Conservation (phyloP, 1,140 invertebrate genomes). For the Euura lappo region DNA sequence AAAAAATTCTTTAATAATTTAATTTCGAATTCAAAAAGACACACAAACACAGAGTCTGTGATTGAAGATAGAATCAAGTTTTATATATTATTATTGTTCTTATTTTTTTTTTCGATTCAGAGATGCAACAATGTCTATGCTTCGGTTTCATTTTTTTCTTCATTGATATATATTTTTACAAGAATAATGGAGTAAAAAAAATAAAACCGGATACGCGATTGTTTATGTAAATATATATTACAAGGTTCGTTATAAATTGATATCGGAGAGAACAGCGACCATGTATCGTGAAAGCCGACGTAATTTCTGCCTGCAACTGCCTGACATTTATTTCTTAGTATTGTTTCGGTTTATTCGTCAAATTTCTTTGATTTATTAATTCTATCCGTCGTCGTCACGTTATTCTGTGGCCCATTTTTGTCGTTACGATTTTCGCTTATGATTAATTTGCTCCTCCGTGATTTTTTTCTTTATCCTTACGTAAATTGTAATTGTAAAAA, state of each 20-base stretch:
- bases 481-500: no score
- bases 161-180: background rate
- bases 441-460: slow-evolving; percentile 10
- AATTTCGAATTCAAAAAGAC: no score
- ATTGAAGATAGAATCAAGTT: no score
- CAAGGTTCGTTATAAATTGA: no score
- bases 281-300: slow-evolving; percentile 55
- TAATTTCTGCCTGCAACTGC: background rate
- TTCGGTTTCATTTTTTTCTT: slow-evolving; percentile 11
- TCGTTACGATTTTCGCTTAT: background rate
- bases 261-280: slow-evolving; percentile 55
- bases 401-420: slow-evolving; percentile 51
- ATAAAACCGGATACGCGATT: no score
- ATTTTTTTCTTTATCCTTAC: background rate
- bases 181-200: no score
- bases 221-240: no score
- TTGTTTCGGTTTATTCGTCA: background rate
- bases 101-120: slow-evolving; percentile 21
- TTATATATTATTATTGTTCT: background rate
- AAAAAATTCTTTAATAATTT: background rate
- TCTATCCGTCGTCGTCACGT: slow-evolving; percentile 38
- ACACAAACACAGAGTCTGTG: no score
- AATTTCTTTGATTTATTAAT: background rate
- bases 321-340: no score
- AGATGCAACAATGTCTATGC: slow-evolving; percentile 62